Percentiles rank a stretch among this genome's conserved stretches.
phyloP scores from a whole-genome alignment of 2,797 vertebrate genomes.

The Callimico goeldii region DNA sequence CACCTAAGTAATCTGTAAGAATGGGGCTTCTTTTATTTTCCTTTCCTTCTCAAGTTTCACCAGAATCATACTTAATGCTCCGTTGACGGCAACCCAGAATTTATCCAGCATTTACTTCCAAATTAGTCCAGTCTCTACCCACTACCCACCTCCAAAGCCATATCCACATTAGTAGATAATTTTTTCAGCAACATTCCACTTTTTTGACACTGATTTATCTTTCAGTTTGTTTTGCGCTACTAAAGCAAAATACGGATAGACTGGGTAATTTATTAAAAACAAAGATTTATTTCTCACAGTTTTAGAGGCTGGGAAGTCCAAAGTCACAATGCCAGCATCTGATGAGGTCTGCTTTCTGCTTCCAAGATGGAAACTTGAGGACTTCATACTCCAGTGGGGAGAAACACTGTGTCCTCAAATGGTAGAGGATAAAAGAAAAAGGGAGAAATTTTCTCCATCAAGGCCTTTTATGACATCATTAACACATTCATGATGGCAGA shows the following conservation, averaged over 20 bases:
- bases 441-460: neutral
- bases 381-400: neutral
- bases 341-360: neutral
- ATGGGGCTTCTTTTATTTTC: neutral
- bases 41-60: neutral
- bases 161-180: neutral
- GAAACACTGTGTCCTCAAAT: neutral
- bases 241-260: neutral
- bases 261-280: neutral
- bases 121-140: neutral
- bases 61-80: neutral
- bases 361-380: neutral
- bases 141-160: neutral
- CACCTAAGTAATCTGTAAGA: neutral
- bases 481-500: neutral
- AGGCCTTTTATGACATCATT: neutral
- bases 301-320: neutral
- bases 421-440: neutral
- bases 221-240: neutral
- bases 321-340: neutral
- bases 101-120: neutral
- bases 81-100: neutral
- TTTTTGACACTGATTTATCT: neutral
- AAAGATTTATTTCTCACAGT: neutral
- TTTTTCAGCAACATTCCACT: neutral